phyloP scores from a whole-genome alignment of 2,797 vertebrate species.

The Tragopan temminckii region DNA sequence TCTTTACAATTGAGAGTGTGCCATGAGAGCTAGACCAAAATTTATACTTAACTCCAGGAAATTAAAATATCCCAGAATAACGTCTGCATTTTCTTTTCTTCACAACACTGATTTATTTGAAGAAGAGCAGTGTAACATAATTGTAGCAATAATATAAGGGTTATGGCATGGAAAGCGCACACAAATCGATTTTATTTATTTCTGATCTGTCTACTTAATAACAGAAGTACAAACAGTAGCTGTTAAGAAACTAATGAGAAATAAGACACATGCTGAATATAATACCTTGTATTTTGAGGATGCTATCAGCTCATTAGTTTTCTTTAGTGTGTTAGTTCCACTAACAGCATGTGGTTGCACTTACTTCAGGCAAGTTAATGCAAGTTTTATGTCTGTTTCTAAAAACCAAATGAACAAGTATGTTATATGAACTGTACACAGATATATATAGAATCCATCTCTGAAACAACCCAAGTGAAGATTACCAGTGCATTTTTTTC shows the following conservation, averaged over 20 bases:
- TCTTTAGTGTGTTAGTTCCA: background rate
- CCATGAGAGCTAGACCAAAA: conserved; percentile 20
- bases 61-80: conserved; percentile 35
- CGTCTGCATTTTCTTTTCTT: conserved; percentile 44
- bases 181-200: conserved; percentile 45
- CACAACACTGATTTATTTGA: conserved; percentile 19
- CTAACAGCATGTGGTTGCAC: background rate
- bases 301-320: background rate
- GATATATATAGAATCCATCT: background rate
- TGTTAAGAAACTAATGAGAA: conserved; percentile 15
- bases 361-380: background rate
- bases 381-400: background rate
- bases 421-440: background rate
- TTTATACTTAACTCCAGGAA: background rate
- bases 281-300: background rate
- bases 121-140: conserved; percentile 31
- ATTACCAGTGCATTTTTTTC: background rate
- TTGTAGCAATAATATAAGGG: background rate
- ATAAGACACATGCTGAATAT: background rate
- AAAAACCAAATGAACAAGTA: background rate
- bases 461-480: background rate
- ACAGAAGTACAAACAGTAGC: background rate
- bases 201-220: background rate
- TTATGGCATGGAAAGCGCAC: conserved; percentile 3
- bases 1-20: conserved; percentile 32